Evolutionary conservation across 2,797 vertebrate genomes (phyloP), one percentile per base, ranked within the genome.

Genomic region (Arctocebus calabarensis): DNA sequence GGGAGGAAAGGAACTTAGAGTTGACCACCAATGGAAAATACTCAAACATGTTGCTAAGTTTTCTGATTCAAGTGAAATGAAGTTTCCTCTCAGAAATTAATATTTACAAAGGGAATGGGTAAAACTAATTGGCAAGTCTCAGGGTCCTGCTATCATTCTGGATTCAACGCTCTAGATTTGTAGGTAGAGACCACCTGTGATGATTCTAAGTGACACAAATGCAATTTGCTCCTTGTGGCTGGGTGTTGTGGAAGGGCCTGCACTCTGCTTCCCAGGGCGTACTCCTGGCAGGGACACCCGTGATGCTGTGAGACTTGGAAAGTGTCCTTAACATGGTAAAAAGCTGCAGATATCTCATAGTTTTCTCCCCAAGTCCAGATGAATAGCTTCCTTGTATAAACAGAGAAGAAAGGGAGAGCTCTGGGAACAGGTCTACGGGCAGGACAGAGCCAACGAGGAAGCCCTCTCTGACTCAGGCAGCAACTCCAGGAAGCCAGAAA

Each of bases 71-170:
- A 84, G n/a, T 32, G 19, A 79, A 66, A 55, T 12, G 1, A 55
- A 27, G 11, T 86, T 77, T 64, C 40, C 22, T 83, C 13, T 70
- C 48, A 68, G 23, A 94, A 83, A 84, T 74, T 52, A 73, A 66
- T 45, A 55, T 61, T 84, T 86, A 88, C 6, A 85, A 90, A 91
- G 61, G 37, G 81, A 85, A 90, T 29, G 29, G 37, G 55, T 90
- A 77, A 86, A 85, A 61, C 92, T 74, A 88, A 62, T 13, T 62
- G 32, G 12, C 22, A 90, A 74, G 45, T 71, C 45, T 84, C 27
- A 32, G 62, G 14, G 45, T 55, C 40, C 81, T 66, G 16, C 12
- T 84, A 32, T 85, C 89, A 92, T 25, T 9, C 27, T 86, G 48
- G 10, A 2, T 19, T 82, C 25, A 13, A 43, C 34, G 45, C 45